Evolutionary conservation across 1,140 invertebrate genomes (phyloP).

Genomic region (Trichonephila clavipes): DNA sequence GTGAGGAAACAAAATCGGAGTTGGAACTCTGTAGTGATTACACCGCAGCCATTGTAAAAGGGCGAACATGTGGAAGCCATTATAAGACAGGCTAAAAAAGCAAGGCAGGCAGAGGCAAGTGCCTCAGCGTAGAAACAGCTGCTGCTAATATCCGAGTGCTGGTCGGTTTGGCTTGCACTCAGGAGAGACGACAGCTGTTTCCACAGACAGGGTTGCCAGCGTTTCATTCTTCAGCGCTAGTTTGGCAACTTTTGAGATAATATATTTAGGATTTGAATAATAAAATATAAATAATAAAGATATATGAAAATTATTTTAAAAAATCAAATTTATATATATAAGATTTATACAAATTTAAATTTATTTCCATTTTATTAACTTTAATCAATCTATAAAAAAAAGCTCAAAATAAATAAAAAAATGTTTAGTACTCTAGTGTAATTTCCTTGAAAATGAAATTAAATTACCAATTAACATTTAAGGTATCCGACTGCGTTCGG

Average conservation of each 20-base stretch:
- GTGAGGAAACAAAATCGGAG: neutral
- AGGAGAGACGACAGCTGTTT: slow-evolving; percentile 72
- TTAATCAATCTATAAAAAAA: too few species aligned
- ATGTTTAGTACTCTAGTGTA: too few species aligned
- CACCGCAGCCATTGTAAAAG: slow-evolving; percentile 69
- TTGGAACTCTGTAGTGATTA: slow-evolving; percentile 55
- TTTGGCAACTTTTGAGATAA: neutral
- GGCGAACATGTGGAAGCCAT: slow-evolving; percentile 75
- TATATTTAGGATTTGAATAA: too few species aligned
- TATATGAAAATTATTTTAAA: too few species aligned
- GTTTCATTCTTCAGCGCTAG: neutral
- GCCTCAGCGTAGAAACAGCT: slow-evolving; percentile 66
- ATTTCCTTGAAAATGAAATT: too few species aligned
- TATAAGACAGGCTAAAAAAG: slow-evolving; percentile 71
- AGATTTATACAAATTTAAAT: too few species aligned
- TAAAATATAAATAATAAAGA: too few species aligned
- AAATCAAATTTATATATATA: too few species aligned
- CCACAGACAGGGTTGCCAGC: slow-evolving; percentile 25
- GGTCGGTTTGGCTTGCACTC: slow-evolving; percentile 75
- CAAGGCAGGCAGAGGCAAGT: slow-evolving; percentile 57
- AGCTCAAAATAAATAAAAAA: too few species aligned
- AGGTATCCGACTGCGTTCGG: too few species aligned
- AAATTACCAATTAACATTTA: too few species aligned
- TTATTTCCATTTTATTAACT: too few species aligned
- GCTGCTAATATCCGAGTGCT: slow-evolving; percentile 72